These are phyloP conservation scores for Hydrochoerus hydrochaeris DNA, from an alignment of 2,113 vertebrate species.

Conservation along the genomic window DNA sequence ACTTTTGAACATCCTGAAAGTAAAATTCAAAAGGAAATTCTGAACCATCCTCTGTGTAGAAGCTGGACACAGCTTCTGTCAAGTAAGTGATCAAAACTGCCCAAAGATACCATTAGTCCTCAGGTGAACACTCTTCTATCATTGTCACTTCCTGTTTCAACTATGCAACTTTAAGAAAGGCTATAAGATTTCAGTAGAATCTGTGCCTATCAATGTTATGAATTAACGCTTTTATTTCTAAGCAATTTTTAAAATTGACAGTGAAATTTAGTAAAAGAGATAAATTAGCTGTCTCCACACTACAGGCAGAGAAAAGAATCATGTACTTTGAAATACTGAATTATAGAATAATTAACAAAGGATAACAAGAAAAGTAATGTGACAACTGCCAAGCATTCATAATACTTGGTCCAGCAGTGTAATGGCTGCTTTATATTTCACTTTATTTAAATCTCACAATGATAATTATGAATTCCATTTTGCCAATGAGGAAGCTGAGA, in stretches of 20 bases:
- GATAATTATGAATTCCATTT: neutral
- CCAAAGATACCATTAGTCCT: constrained; percentile 17
- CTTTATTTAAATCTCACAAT: neutral
- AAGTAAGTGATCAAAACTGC: constrained; percentile 34
- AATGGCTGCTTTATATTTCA: neutral
- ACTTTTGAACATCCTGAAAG: constrained; percentile 39
- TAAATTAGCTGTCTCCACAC: neutral
- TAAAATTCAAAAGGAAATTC: constrained; percentile 56
- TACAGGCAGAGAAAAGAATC: neutral
- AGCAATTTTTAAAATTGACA: neutral
- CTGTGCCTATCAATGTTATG: neutral
- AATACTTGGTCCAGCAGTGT: neutral
- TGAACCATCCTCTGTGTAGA: constrained; percentile 40
- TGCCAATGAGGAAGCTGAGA: neutral
- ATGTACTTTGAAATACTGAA: constrained; percentile 11
- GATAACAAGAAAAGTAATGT: neutral
- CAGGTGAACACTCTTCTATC: constrained; percentile 46
- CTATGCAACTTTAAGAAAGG: neutral
- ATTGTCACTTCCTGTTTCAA: neutral
- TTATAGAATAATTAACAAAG: neutral
- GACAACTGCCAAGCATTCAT: neutral
- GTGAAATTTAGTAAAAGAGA: neutral
- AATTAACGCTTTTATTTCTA: constrained; percentile 20
- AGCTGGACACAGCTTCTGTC: too few species aligned
- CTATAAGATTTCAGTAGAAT: neutral